Evolutionary conservation across 2,113 vertebrate species (phyloP).

Genomic region (Crypturellus undulatus): DNA sequence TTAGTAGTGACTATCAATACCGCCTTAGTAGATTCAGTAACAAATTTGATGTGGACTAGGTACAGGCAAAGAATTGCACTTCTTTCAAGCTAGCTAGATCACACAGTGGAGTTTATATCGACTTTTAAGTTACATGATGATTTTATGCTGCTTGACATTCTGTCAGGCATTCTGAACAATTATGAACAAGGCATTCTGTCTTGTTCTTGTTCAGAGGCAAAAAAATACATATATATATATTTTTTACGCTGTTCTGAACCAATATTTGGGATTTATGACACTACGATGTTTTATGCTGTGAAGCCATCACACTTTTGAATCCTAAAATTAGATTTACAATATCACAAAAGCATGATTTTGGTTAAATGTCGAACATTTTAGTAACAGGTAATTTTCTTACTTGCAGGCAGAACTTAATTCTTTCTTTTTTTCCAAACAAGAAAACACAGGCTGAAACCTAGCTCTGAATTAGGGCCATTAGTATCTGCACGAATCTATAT

Average conservation of each 20-base stretch:
- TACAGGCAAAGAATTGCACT: background rate
- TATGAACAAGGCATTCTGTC: too few species aligned
- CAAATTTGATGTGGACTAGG: background rate
- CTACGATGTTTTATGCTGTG: rapidly evolving
- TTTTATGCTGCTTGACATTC: background rate
- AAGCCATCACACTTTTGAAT: background rate
- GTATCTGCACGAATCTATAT: background rate
- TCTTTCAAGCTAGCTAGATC: background rate
- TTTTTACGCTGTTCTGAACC: background rate
- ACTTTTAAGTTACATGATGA: rapidly evolving
- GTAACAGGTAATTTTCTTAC: background rate
- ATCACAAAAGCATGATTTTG: background rate
- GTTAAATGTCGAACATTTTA: background rate
- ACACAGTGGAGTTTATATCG: background rate
- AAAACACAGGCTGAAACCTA: background rate
- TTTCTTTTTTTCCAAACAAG: background rate
- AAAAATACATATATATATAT: too few species aligned
- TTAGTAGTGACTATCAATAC: background rate
- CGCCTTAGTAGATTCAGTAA: background rate
- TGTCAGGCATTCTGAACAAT: too few species aligned
- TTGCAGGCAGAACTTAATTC: background rate
- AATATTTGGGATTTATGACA: background rate
- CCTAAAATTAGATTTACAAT: background rate
- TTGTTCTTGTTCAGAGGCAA: too few species aligned
- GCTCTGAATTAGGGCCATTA: conserved; percentile 4